These are phyloP conservation scores for Auanema sp. DNA, from an alignment of 2,888 invertebrate species.

Conservation along the genomic window DNA sequence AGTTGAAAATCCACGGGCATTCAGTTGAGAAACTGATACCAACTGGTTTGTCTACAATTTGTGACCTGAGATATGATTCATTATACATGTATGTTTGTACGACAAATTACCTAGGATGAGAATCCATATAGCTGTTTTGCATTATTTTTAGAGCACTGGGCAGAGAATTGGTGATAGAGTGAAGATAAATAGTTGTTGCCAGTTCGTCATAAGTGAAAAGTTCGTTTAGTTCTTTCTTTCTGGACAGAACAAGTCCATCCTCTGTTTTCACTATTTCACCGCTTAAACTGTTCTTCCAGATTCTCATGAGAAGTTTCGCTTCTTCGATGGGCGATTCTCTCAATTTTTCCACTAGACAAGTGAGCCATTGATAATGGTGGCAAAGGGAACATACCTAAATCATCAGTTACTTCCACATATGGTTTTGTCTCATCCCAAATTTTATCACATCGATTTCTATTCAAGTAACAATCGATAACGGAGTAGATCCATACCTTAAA, in stretches of 20 bases:
- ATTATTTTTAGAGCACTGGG: slow-evolving; percentile 25
- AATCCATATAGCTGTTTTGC: slow-evolving; percentile 30
- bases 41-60: background rate
- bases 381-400: slow-evolving; percentile 6
- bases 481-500: too few species aligned
- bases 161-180: slow-evolving; percentile 42
- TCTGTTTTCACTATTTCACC: too few species aligned
- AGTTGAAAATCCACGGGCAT: background rate
- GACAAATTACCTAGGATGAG: slow-evolving; percentile 18
- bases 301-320: slow-evolving; percentile 26
- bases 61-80: slow-evolving; percentile 8
- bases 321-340: slow-evolving; percentile 30
- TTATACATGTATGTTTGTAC: slow-evolving; percentile 29
- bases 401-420: background rate
- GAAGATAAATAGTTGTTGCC: slow-evolving; percentile 43
- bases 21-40: background rate
- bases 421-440: too few species aligned
- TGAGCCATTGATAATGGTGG: background rate
- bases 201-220: slow-evolving; percentile 48
- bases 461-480: too few species aligned
- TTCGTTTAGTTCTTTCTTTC: slow-evolving; percentile 26
- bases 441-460: too few species aligned
- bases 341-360: slow-evolving; percentile 10
- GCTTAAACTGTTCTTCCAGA: slow-evolving; percentile 27
- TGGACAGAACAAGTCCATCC: background rate